Evolutionary conservation across 2,888 invertebrate species (phyloP), one percentile per base, ranked within the genome.

Genomic region (Lasioglossum pauxillum): DNA sequence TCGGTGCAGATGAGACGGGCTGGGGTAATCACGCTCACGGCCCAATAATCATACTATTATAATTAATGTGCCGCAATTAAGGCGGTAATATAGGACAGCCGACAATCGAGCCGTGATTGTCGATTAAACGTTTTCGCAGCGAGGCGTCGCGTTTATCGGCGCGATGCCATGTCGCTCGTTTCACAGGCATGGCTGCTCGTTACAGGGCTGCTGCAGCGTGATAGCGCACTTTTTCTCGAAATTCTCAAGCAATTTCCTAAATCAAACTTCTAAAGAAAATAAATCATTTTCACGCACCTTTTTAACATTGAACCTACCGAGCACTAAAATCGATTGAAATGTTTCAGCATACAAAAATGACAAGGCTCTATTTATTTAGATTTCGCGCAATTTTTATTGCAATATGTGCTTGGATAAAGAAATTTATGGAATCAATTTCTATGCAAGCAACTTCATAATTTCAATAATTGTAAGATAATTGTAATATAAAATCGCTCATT

Each of bases 31-130:
- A 91, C 91, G 90, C 86, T 89, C 87, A 88, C 86, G 87, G 89
- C 84, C 87, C 88, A 90, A 91, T 92, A 91, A 93, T 92, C 91
- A 85, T 90, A 89, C 88, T 89, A 89, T 92, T 91, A 92, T 92
- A 93, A 92, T 93, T 93, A 93, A 93, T 91, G 91, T 88, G 89
- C 78, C 89, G 90, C 91, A 93, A 93, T 93, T 93, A 93, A 93
- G 91, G 88, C 86, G 85, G 82, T 88, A 89, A 87, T 86, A 85
- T 84, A 87, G 90, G 85, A 83, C 80, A 85, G 87, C 79, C 86
- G 89, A 90, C 92, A 92, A 92, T 92, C 90, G 91, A 81, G 86
- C 86, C 89, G 85, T 91, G 92, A 92, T 92, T 92, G 91, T 87
- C 91, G 92, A 92, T 92, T 92, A 91, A 90, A 89, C 89, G 85